These are phyloP conservation scores for Poecilia latipinna DNA, from an alignment of 2,113 vertebrate genomes.

Conservation along the genomic window DNA sequence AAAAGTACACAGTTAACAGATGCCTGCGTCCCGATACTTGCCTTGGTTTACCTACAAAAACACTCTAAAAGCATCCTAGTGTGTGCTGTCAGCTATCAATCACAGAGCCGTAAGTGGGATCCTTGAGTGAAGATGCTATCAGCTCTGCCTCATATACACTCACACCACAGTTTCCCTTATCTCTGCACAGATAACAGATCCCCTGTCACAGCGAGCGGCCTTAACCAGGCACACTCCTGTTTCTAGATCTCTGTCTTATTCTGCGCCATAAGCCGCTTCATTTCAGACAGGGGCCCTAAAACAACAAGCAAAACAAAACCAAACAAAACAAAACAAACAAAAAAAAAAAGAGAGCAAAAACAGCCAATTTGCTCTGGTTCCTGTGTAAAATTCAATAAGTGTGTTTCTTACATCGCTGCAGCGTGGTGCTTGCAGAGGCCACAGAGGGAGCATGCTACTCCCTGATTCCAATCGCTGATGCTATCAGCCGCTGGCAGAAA, in stretches of 20 bases:
- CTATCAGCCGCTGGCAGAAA: conserved; percentile 64
- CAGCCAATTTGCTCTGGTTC: conserved; percentile 69
- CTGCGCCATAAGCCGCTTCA: conserved; percentile 40
- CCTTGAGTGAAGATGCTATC: conserved; percentile 83
- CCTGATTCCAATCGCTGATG: conserved; percentile 74
- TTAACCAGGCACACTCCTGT: conserved; percentile 49
- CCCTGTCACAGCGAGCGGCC: conserved; percentile 64
- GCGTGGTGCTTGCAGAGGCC: conserved; percentile 52
- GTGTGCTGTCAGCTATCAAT: conserved; percentile 78
- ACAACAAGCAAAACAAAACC: conserved; percentile 12
- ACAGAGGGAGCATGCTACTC: conserved; percentile 51
- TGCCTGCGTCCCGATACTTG: conserved; percentile 58
- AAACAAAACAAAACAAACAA: neutral
- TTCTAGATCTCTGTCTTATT: conserved; percentile 44
- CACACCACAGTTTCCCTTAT: conserved; percentile 82
- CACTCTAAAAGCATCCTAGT: conserved; percentile 43
- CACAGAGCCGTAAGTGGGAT: conserved; percentile 79
- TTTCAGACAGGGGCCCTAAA: conserved; percentile 43
- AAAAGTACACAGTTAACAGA: conserved; percentile 63
- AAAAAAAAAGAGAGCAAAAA: conserved; percentile 32
- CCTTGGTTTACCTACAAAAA: conserved; percentile 56
- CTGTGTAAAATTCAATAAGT: conserved; percentile 78
- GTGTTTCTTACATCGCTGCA: conserved; percentile 60
- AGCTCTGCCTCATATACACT: conserved; percentile 74
- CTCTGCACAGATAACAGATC: conserved; percentile 74